Conservation (phyloP, 2,113 vertebrate genomes). For the Menura novaehollandiae region DNA sequence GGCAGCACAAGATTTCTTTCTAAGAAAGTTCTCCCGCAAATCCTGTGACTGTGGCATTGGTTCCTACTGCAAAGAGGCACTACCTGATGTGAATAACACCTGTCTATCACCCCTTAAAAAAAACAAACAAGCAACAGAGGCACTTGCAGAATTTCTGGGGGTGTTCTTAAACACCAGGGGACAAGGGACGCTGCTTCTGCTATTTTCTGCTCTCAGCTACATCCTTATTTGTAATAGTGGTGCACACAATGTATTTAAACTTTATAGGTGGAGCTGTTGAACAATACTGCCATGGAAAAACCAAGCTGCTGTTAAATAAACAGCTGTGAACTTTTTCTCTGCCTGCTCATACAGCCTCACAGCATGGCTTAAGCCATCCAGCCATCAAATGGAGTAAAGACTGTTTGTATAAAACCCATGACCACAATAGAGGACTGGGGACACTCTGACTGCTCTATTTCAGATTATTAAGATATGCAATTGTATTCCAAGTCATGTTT, state of each 20-base stretch:
- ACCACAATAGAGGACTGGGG: background rate
- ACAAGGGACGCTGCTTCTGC: background rate
- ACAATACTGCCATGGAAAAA: constrained; percentile 1
- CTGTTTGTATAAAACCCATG: background rate
- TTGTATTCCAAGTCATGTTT: background rate
- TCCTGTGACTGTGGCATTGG: background rate
- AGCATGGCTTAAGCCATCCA: constrained; percentile 9
- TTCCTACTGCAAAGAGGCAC: background rate
- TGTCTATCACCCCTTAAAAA: background rate
- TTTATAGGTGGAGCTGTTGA: constrained; percentile 6
- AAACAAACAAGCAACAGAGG: background rate
- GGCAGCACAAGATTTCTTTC: background rate
- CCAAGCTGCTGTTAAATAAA: constrained; percentile 29
- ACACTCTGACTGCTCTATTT: background rate
- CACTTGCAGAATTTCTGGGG: background rate
- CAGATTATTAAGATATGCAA: background rate
- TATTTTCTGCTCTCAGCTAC: background rate
- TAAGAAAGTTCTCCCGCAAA: background rate
- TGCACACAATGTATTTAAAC: background rate
- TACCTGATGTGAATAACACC: background rate
- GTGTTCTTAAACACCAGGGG: background rate
- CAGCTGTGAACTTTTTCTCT: background rate
- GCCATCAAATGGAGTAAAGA: background rate
- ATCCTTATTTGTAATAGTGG: background rate
- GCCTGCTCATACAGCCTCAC: background rate